Evolutionary conservation across 1,140 invertebrate species (phyloP).

Genomic region (Andrena cerasifolii): DNA sequence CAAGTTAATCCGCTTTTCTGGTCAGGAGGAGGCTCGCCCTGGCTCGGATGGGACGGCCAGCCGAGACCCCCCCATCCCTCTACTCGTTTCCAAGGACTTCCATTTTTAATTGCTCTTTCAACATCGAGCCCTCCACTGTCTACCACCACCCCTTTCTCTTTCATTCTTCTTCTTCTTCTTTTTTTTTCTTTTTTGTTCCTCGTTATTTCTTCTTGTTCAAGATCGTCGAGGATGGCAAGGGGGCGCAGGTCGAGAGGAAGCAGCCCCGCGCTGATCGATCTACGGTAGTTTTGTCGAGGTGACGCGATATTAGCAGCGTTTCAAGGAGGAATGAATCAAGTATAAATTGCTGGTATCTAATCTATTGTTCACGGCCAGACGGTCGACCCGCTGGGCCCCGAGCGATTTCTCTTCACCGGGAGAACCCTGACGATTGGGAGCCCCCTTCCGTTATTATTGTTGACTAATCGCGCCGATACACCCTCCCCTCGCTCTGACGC

Average conservation of each 20-base stretch:
- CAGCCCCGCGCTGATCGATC: conserved; percentile 4
- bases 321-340: background rate
- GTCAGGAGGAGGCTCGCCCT: conserved; percentile 1
- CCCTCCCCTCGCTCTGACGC: background rate
- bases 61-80: background rate
- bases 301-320: background rate
- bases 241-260: background rate
- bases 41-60: conserved; percentile 4
- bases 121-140: too few relatives aligned
- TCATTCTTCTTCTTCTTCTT: too few relatives aligned
- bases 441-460: background rate
- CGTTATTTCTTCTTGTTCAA: background rate
- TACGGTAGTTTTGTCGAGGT: background rate
- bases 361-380: background rate
- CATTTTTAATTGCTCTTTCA: background rate
- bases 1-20: conserved; percentile 23
- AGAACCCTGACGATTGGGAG: background rate
- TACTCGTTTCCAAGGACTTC: background rate
- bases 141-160: too few relatives aligned
- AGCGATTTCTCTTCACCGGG: too few relatives aligned
- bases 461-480: background rate
- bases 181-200: background rate
- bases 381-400: background rate
- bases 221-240: conserved; percentile 40
- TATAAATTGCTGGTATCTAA: conserved; percentile 20